Base-by-base conservation (phyloP, 2,113 vertebrate genomes). In the Melanotaenia duboulayi region DNA sequence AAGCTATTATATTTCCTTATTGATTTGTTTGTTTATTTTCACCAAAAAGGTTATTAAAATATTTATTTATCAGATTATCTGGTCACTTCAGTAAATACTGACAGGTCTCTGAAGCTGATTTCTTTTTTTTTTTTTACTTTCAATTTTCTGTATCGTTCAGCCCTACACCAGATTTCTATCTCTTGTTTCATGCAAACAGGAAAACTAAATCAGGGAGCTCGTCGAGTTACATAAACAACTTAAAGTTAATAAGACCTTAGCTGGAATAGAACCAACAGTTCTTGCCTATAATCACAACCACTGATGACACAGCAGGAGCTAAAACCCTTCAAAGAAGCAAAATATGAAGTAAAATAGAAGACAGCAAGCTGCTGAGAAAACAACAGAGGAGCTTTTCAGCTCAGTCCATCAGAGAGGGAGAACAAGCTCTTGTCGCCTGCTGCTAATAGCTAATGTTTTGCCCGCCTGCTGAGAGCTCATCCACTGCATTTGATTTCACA, bases 401-500 rank as follows among this genome's bases (percentile, higher is more conserved):
- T 66, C 37, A 19, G 24, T 44, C 37, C 2, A 16, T 67, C 42
- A 50, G 23, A 68, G 39, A 78, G 59, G 23, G 35, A 64, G 54
- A 65, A 55, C 23, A 14, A 60, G 71, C 37, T 54, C 40, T 52
- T 73, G 71, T 76, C 46, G 19, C 63, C 79, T 69, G 58, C 50
- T 16, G 49, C 77, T 73, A 80, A 80, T 55, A 74, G 78, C 78
- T 59, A 69, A 85, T 80, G 65, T 78, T 81, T 76, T 28, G 65
- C 52, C 39, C 57, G 55, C 82, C 82, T 51, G 71, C 78, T 69
- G 81, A 72, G 76, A 54, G 59, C 78, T 82, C 69, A 63, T 37
- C 72, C 64, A 51, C 61, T 65, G 67, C 71, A 68, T 87, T 83
- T 48, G 7, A 84, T 83, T 84, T 87, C 77, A 71, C 67, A 85